Conservation (phyloP, 2,797 vertebrate genomes). For the Mus caroli region DNA sequence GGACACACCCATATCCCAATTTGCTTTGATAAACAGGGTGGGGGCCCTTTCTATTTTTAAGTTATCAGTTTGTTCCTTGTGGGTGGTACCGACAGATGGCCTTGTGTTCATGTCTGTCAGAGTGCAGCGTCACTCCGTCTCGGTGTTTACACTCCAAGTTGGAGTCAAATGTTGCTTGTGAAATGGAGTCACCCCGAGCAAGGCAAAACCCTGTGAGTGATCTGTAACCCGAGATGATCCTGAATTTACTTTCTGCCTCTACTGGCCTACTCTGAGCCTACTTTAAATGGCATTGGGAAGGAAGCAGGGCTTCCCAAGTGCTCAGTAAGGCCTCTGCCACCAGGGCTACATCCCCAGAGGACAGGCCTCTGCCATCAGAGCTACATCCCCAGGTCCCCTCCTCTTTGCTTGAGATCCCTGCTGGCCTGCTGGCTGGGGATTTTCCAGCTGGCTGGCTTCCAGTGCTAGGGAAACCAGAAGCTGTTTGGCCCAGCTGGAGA, state of each 20-base stretch:
- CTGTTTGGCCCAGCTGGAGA: background rate
- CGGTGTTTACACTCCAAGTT: background rate
- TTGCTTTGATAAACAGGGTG: background rate
- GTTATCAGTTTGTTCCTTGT: background rate
- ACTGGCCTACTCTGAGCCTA: background rate
- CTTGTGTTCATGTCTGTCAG: background rate
- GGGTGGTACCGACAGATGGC: background rate
- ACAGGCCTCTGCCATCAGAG: too few relatives aligned
- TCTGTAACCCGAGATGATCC: background rate
- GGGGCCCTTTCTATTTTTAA: background rate
- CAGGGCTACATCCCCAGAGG: background rate
- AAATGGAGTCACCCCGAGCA: background rate
- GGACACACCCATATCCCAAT: background rate
- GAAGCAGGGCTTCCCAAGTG: background rate
- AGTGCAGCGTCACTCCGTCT: background rate
- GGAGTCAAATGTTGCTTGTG: background rate
- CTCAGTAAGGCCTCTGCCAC: background rate
- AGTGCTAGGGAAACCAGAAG: background rate
- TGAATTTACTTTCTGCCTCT: accelerated
- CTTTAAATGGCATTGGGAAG: background rate
- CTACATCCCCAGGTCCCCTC: background rate
- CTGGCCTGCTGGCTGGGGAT: background rate
- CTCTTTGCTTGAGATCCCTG: background rate
- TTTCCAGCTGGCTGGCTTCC: background rate
- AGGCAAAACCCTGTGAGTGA: background rate